Evolutionary conservation across 2,113 vertebrate genomes (phyloP), one percentile per base, ranked within the genome.

Genomic region (Poeciliopsis occidentalis): DNA sequence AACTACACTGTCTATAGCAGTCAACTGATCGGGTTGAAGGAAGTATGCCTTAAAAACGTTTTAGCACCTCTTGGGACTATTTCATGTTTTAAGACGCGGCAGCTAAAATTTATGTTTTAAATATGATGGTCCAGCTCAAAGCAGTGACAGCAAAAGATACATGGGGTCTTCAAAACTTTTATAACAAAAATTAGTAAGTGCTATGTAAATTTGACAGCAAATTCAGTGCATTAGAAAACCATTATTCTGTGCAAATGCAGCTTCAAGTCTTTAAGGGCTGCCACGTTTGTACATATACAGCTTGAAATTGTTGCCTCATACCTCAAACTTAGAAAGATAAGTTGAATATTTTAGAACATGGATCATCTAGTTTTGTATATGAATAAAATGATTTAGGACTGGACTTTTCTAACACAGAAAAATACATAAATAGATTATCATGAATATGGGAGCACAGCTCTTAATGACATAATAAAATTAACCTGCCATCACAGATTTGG

Each of bases 1-100:
- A 71, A 78, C 82, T 26, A 39, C 69, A 86, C 64, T 8, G 73
- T 26, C 64, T 89, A 79, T 66, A 70, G 24, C 71, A 51, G 71
- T 78, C 65, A 51, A 32, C 13, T 41, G 0, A 67, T 4, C 12
- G 34, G 62, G 64, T 74, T 65, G 22, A 51, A 76, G 63, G 0
- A 34, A 84, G 73, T 57, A 66, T 71, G 67, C 8, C 51, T 57
- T n/a, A 3, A 7, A 57, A 57, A 54, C 10, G 51, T n/a, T n/a
- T 24, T 24, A 4, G 15, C 6, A 24, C 5, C 51, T 22, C 22
- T 24, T 22, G 19, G 19, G 22, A 57, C 7, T 57, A 3, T 57
- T 57, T 24, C 51, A 57, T 24, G 10, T 57, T 54, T 51, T 24
- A 54, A 24, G 19, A 54, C 19, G 24, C 24, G 0, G 22, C 47